Conservation (phyloP, 2,888 invertebrate genomes). For the Glyphotaelius pellucidus region DNA sequence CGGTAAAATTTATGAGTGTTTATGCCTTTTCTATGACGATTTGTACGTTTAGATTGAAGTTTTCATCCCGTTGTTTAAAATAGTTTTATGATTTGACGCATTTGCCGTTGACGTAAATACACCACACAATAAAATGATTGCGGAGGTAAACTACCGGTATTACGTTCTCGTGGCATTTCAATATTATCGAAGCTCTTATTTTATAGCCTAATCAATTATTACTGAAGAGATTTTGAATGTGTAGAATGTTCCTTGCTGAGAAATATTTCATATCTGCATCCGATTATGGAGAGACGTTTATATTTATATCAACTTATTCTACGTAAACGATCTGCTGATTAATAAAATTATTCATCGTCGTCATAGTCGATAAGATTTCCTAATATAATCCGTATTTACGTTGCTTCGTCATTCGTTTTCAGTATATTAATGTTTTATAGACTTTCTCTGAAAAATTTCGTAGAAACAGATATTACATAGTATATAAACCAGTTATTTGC, state of each 20-base stretch:
- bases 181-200: background rate
- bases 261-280: background rate
- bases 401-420: background rate
- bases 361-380: background rate
- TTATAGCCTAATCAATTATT: background rate
- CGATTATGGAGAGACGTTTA: background rate
- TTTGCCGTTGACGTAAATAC: too few species aligned
- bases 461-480: background rate
- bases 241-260: background rate
- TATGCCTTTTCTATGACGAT: too few species aligned
- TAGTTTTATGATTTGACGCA: too few species aligned
- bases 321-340: background rate
- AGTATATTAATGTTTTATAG: background rate
- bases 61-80: too few species aligned
- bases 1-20: too few species aligned
- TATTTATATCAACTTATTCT: too few species aligned
- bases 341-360: background rate
- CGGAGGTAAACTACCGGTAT: too few species aligned
- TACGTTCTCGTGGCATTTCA: background rate
- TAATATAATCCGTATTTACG: background rate
- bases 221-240: background rate
- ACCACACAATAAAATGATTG: too few species aligned
- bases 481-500: conserved; percentile 41
- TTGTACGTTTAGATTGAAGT: too few species aligned
- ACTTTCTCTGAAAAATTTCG: background rate